A percentile compares a stretch with the other conserved stretches of the same genome.
These are phyloP conservation scores for Plectropomus leopardus DNA, from an alignment of 2,113 vertebrate species.

Conservation along the genomic window DNA sequence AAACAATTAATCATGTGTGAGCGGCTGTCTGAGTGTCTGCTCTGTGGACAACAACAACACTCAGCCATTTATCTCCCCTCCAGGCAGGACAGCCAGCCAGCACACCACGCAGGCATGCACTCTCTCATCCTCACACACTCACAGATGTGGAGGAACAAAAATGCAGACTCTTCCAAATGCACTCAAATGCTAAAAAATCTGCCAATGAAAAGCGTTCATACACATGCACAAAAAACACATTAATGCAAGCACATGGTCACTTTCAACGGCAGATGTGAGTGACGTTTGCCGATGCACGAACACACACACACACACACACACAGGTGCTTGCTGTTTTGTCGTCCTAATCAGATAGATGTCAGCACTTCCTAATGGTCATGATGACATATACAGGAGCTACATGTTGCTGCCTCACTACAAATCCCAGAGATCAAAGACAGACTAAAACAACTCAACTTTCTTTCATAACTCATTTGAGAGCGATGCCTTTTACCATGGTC, in stretches of 20 bases:
- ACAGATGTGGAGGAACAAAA: slow-evolving; percentile 65
- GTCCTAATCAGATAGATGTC: slow-evolving; percentile 67
- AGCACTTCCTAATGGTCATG: slow-evolving; percentile 65
- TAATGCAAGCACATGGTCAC: slow-evolving; percentile 53
- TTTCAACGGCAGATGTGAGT: slow-evolving; percentile 27
- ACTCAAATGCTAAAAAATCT: slow-evolving; percentile 19
- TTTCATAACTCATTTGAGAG: slow-evolving; percentile 43
- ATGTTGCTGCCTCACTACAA: slow-evolving; percentile 43
- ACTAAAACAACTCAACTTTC: slow-evolving; percentile 47
- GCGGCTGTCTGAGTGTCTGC: slow-evolving; percentile 85
- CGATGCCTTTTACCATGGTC: slow-evolving; percentile 11
- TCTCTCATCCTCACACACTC: slow-evolving; percentile 59
- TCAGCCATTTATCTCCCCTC: slow-evolving; percentile 79
- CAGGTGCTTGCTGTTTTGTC: slow-evolving; percentile 60
- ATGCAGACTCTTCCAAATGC: slow-evolving; percentile 22
- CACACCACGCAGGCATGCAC: slow-evolving; percentile 78
- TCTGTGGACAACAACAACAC: slow-evolving; percentile 85
- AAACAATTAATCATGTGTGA: slow-evolving; percentile 89
- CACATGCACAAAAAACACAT: slow-evolving; percentile 19
- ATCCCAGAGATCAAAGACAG: slow-evolving; percentile 54
- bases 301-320: slow-evolving; percentile 30
- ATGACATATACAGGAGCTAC: slow-evolving; percentile 63
- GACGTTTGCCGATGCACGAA: slow-evolving; percentile 3
- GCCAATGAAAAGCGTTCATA: slow-evolving; percentile 2
- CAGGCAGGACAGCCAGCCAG: slow-evolving; percentile 75